A percentile compares a stretch with the other conserved stretches of the same genome.
Evolutionary conservation across 2,113 vertebrate species (phyloP).

Genomic region (Girardinichthys multiradiatus): DNA sequence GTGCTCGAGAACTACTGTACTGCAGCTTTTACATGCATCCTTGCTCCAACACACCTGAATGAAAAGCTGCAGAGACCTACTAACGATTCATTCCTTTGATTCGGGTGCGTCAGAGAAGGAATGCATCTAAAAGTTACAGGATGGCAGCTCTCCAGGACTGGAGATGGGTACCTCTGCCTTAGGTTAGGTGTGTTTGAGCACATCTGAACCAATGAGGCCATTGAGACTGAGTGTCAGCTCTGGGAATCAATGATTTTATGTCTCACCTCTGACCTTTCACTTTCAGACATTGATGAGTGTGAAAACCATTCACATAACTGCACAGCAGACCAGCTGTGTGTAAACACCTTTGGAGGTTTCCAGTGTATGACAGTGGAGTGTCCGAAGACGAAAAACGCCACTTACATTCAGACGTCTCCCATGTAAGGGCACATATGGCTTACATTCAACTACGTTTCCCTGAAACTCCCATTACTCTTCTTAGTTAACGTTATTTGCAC

Average conservation of each 20-base stretch:
- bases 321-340: conserved; percentile 75
- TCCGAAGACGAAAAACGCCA: conserved; percentile 78
- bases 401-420: conserved; percentile 85
- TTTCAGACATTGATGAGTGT: conserved; percentile 85
- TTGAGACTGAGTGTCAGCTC: background rate
- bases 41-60: background rate
- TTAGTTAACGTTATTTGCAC: background rate
- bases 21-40: no score
- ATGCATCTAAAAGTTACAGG: background rate
- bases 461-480: background rate
- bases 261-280: background rate
- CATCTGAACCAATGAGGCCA: background rate
- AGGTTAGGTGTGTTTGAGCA: background rate
- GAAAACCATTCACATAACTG: conserved; percentile 79
- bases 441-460: no score
- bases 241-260: background rate
- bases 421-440: conserved; percentile 75
- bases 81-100: background rate
- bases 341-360: conserved; percentile 85
- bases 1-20: no score
- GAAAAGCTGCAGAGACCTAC: background rate
- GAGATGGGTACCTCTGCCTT: background rate
- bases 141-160: background rate
- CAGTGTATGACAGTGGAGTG: conserved; percentile 82
- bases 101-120: background rate